These are phyloP conservation scores for Machimus rusticus DNA, from an alignment of 2,888 invertebrate genomes.

Conservation along the genomic window DNA sequence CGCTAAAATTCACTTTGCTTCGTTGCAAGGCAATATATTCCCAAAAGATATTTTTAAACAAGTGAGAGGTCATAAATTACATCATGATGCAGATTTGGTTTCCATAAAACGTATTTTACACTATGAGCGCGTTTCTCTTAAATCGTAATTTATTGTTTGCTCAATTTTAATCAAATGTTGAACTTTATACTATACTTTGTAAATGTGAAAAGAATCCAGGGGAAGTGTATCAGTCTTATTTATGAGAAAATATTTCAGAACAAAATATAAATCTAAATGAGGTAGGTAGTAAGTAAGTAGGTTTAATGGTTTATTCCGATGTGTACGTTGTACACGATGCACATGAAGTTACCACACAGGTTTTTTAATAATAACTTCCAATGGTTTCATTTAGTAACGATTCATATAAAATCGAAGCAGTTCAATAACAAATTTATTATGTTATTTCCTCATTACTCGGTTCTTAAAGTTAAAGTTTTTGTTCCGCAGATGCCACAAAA, in stretches of 20 bases:
- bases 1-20: neutral
- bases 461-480: no score
- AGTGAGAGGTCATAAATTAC: conserved; percentile 13
- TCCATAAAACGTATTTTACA: conserved; percentile 29
- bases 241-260: neutral
- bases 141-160: conserved; percentile 34
- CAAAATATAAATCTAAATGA: neutral
- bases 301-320: neutral
- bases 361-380: neutral
- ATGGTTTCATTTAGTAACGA: neutral
- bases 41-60: neutral
- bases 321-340: neutral
- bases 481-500: no score
- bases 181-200: neutral
- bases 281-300: no score
- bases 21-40: neutral
- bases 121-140: neutral
- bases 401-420: neutral
- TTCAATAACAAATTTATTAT: neutral
- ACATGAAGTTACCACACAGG: neutral
- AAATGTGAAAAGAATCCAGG: neutral
- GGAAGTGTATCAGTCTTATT: neutral
- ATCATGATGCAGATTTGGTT: conserved; percentile 18
- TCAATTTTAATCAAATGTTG: neutral
- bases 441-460: no score